Evolutionary conservation across 2,888 invertebrate species (phyloP).

Genomic region (Drosophila infuscata): DNA sequence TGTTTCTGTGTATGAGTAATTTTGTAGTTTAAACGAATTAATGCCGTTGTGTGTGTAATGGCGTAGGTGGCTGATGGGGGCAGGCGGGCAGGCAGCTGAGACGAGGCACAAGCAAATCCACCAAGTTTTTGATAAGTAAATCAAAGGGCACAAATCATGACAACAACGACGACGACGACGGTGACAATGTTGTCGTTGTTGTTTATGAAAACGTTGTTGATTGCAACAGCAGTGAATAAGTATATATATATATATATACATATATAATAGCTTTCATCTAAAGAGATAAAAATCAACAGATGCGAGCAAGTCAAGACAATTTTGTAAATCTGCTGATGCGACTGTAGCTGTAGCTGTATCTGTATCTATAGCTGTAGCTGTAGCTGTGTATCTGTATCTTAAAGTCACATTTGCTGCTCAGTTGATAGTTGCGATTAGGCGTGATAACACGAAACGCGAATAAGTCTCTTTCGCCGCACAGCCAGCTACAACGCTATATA

Average conservation of each 20-base stretch:
- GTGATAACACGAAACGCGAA: slow-evolving; percentile 59
- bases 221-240: slow-evolving; percentile 34
- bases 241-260: slow-evolving; percentile 2
- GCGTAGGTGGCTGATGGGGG: background rate
- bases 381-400: slow-evolving; percentile 39
- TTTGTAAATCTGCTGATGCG: slow-evolving; percentile 16
- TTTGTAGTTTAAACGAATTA: slow-evolving; percentile 69
- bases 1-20: slow-evolving; percentile 45
- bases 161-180: slow-evolving; percentile 17
- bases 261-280: background rate
- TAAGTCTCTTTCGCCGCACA: background rate
- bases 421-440: slow-evolving; percentile 68
- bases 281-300: slow-evolving; percentile 18
- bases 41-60: slow-evolving; percentile 11
- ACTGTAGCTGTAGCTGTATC: background rate
- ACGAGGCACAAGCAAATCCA: slow-evolving; percentile 41
- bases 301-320: slow-evolving; percentile 7
- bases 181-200: slow-evolving; percentile 22
- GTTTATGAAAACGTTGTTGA: slow-evolving; percentile 43
- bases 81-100: background rate
- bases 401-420: slow-evolving; percentile 53
- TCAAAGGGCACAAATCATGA: slow-evolving; percentile 33
- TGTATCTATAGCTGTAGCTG: slow-evolving; percentile 7
- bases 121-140: slow-evolving; percentile 61
- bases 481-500: slow-evolving; percentile 5